A percentile compares a stretch with the other conserved stretches of the same genome.
Conservation (phyloP, 2,113 vertebrate species). For the Xenopus laevis region DNA sequence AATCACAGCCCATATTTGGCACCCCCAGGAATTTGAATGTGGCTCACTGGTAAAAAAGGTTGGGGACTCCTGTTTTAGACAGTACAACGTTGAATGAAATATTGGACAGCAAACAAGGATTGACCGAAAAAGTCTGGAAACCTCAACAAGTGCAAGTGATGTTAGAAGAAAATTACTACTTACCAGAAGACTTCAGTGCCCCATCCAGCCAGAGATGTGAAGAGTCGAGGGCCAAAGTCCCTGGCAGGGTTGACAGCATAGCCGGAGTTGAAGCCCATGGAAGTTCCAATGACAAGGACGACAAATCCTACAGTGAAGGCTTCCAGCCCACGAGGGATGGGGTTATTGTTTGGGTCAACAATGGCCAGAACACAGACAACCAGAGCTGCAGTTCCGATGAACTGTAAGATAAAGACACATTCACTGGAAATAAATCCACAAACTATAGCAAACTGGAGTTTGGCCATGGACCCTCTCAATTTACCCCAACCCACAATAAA, state of each 20-base stretch:
- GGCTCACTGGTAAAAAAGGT: too few species aligned
- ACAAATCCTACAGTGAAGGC: constrained; percentile 95
- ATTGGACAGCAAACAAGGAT: too few species aligned
- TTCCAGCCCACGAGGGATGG: constrained; percentile 84
- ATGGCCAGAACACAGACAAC: constrained; percentile 92
- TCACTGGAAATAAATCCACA: too few species aligned
- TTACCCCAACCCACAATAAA: background rate
- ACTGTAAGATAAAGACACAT: constrained; percentile 57
- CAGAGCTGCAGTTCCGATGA: constrained; percentile 89
- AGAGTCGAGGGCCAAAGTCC: constrained; percentile 90
- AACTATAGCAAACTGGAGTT: too few species aligned
- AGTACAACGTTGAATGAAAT: too few species aligned
- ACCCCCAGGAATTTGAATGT: too few species aligned
- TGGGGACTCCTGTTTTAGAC: too few species aligned
- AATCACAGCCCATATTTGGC: too few species aligned
- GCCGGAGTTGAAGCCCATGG: constrained; percentile 97
- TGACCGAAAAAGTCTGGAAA: too few species aligned
- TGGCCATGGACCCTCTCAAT: background rate
- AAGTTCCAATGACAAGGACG: constrained; percentile 88
- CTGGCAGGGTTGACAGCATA: constrained; percentile 96
- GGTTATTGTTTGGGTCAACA: constrained; percentile 90
- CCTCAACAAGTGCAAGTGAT: too few species aligned
- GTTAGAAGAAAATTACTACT: constrained; percentile 51
- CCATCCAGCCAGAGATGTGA: constrained; percentile 89
- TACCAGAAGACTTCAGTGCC: constrained; percentile 85